Evolutionary conservation across 2,797 vertebrate species (phyloP).

Genomic region (Propithecus deckenii): DNA sequence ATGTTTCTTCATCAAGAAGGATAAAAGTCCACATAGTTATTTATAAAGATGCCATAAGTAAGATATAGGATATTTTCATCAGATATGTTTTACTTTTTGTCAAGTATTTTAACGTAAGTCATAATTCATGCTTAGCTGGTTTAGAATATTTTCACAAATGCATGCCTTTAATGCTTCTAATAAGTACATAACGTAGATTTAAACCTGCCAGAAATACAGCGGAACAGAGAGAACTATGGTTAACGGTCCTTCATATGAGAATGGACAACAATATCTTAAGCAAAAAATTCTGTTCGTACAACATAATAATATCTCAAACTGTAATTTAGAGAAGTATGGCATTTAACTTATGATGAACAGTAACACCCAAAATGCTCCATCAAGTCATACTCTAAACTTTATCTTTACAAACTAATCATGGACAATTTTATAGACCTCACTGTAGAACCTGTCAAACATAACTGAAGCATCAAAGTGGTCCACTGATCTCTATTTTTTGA

Average conservation of each 20-base stretch:
- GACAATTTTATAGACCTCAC: background rate
- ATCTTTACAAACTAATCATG: background rate
- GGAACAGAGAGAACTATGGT: background rate
- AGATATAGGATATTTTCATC: background rate
- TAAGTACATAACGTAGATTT: conserved; percentile 8
- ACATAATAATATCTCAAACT: background rate
- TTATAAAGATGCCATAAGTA: background rate
- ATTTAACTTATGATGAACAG: background rate
- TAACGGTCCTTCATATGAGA: background rate
- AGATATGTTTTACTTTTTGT: background rate
- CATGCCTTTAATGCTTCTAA: background rate
- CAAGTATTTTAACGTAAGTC: background rate
- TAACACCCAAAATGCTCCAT: background rate
- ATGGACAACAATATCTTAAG: background rate
- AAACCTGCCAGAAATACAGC: background rate
- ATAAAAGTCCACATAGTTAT: background rate
- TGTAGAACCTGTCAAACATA: background rate
- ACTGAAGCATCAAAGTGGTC: background rate
- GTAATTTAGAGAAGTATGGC: background rate
- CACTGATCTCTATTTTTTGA: background rate
- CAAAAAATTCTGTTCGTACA: background rate
- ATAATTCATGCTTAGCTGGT: background rate
- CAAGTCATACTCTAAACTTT: background rate
- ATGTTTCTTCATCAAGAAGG: background rate
- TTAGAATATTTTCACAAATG: conserved; percentile 14